A percentile compares a stretch with the other conserved stretches of the same genome.
phyloP scores from a whole-genome alignment of 2,888 invertebrate species.

The Limnephilus rhombicus region DNA sequence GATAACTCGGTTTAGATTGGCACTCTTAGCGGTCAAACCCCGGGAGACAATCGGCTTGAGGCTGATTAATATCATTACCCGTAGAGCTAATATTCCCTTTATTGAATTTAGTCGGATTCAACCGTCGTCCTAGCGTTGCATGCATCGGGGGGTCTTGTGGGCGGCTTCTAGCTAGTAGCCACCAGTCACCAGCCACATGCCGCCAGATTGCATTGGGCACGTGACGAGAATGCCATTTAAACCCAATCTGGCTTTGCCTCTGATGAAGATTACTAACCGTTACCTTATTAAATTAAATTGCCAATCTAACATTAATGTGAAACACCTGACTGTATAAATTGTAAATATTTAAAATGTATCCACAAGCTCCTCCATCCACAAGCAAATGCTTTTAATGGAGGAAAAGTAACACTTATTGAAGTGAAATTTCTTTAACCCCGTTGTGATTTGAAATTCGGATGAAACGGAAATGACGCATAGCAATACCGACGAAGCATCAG shows the following conservation, averaged over 20 bases:
- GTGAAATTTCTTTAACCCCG: no score
- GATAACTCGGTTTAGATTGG: no score
- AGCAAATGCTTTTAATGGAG: no score
- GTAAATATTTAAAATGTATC: no score
- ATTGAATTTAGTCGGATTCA: not conserved
- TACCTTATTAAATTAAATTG: not conserved
- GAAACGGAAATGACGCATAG: no score
- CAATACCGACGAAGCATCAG: no score
- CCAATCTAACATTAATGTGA: not conserved
- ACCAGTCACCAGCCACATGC: not conserved
- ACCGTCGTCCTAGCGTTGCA: not conserved
- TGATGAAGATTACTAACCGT: not conserved
- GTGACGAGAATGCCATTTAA: not conserved
- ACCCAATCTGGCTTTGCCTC: not conserved
- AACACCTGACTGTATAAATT: no score
- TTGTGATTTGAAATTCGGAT: no score
- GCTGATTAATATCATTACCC: not conserved
- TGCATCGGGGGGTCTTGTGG: not conserved
- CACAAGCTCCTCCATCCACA: no score
- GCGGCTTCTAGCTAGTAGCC: not conserved
- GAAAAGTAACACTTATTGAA: no score
- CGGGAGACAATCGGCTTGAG: not conserved
- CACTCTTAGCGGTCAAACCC: not conserved
- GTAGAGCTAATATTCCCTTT: not conserved
- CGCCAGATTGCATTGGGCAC: not conserved